These are phyloP conservation scores for Lycocerus yunnanus DNA, from an alignment of 2,888 invertebrate genomes.

Conservation along the genomic window DNA sequence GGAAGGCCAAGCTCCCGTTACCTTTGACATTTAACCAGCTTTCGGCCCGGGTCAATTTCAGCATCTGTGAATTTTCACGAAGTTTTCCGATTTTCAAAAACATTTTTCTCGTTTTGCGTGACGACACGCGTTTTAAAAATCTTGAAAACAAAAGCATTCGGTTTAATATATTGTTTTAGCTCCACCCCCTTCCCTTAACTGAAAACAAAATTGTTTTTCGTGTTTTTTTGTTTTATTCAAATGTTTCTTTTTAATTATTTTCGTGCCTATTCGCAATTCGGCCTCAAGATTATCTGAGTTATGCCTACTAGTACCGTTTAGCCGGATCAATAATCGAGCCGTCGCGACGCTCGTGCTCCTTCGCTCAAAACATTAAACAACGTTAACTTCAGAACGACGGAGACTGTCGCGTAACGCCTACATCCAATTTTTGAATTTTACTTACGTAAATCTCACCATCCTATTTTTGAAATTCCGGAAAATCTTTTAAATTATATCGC, in stretches of 20 bases:
- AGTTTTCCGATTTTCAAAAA: neutral
- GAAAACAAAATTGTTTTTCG: neutral
- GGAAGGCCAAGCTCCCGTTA: constrained; percentile 21
- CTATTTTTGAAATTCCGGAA: neutral
- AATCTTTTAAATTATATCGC: neutral
- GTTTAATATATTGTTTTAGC: neutral
- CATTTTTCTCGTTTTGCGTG: neutral
- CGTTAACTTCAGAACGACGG: constrained; percentile 21
- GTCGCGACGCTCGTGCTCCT: constrained; percentile 33
- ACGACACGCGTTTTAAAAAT: neutral
- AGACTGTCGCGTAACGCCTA: constrained; percentile 20
- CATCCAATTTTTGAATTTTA: constrained; percentile 2
- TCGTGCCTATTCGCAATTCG: neutral
- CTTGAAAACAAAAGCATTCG: neutral
- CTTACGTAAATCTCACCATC: neutral
- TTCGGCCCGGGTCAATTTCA: constrained; percentile 21
- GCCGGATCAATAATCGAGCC: constrained; percentile 32
- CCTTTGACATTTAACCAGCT: constrained; percentile 38
- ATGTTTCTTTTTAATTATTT: neutral
- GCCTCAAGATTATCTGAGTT: constrained; percentile 24
- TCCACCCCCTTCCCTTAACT: neutral
- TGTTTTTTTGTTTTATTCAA: neutral
- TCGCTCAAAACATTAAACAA: constrained; percentile 26
- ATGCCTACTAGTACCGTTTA: constrained; percentile 16
- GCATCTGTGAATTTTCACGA: constrained; percentile 29